A percentile compares a stretch with the other conserved stretches of the same genome.
These are phyloP conservation scores for Cheilosia grossa DNA, from an alignment of 2,888 invertebrate species.

Conservation along the genomic window DNA sequence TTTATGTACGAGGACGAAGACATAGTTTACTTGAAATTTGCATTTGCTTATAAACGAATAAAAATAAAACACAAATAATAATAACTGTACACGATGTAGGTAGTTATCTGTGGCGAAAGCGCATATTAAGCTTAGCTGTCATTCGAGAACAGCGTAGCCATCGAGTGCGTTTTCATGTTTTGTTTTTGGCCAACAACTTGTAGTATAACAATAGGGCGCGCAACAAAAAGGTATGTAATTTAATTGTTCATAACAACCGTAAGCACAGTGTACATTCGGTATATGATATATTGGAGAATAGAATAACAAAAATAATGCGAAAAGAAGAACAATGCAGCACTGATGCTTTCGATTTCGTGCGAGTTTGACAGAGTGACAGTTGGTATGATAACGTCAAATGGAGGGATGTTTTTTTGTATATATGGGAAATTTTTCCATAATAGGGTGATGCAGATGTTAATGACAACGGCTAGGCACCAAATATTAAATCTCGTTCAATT, in stretches of 20 bases:
- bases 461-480: no score
- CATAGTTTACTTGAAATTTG: conserved; percentile 35
- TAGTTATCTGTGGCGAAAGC: neutral
- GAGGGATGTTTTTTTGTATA: conserved; percentile 8
- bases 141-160: conserved; percentile 7
- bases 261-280: neutral
- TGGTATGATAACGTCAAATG: conserved; percentile 34
- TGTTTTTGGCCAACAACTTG: neutral
- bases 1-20: conserved; percentile 76
- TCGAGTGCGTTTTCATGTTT: conserved; percentile 34
- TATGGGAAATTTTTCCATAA: neutral
- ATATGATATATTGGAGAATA: neutral
- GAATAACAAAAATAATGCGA: neutral
- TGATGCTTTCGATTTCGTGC: conserved; percentile 12
- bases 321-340: conserved; percentile 23
- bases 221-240: neutral
- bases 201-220: no score
- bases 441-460: neutral
- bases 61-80: conserved; percentile 1
- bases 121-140: conserved; percentile 39
- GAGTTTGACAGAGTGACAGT: conserved; percentile 35
- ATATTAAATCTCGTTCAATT: no score
- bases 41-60: neutral
- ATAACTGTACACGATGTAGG: no score
- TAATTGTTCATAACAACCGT: neutral